Evolutionary conservation across 2,797 vertebrate species (phyloP).

Genomic region (Diglossa cyanea): DNA sequence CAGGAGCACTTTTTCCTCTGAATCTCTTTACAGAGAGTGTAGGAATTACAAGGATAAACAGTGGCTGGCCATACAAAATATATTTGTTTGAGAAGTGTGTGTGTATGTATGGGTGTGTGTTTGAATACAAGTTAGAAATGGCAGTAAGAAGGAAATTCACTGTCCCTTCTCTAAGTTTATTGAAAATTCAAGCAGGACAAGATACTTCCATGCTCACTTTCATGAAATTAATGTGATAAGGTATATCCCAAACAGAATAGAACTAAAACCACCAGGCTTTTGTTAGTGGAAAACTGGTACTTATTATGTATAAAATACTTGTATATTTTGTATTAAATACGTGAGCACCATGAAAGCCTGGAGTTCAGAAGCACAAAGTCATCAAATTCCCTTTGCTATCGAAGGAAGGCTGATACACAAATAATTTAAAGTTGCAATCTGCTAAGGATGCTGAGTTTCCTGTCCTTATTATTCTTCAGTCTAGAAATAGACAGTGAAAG

Average conservation of each 20-base stretch:
- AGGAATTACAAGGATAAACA: background rate
- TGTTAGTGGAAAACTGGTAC: background rate
- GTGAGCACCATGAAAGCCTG: background rate
- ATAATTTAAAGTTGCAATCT: background rate
- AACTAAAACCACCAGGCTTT: background rate
- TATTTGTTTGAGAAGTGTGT: background rate
- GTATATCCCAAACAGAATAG: background rate
- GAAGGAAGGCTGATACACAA: background rate
- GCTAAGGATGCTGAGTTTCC: background rate
- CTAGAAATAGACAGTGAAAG: background rate
- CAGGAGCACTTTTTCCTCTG: background rate
- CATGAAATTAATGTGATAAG: background rate
- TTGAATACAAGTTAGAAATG: background rate
- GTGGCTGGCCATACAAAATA: background rate
- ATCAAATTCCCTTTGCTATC: background rate
- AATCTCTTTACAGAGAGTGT: background rate
- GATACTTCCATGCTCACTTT: background rate
- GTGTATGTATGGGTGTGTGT: background rate
- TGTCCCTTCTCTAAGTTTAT: background rate
- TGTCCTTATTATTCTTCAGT: background rate
- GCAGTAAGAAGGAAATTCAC: background rate
- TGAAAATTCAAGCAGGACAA: background rate
- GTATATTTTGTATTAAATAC: background rate
- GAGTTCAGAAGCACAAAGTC: background rate
- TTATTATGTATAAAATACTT: background rate